Conservation (phyloP, 2,797 vertebrate genomes). For the Neosilurus hyrtlii region DNA sequence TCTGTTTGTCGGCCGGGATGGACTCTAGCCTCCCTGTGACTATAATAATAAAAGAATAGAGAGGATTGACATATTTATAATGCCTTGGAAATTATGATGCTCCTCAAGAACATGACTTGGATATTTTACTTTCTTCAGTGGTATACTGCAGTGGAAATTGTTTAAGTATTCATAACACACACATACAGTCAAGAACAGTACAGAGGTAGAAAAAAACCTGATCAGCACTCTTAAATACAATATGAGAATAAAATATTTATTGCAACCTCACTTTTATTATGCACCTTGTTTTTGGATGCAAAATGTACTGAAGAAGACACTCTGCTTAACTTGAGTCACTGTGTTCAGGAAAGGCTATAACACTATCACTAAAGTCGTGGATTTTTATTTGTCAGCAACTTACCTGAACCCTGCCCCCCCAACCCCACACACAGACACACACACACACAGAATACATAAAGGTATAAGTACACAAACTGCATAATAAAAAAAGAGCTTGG, state of each 20-base stretch:
- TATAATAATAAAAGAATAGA: too few species aligned
- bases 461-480: background rate
- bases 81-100: background rate
- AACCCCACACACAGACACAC: too few species aligned
- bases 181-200: constrained; percentile 31
- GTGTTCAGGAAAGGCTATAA: background rate
- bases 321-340: background rate
- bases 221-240: constrained; percentile 31
- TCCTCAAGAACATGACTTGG: background rate
- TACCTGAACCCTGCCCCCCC: too few species aligned
- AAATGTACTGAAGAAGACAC: background rate
- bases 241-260: background rate
- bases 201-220: constrained; percentile 58
- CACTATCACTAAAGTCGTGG: background rate
- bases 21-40: too few species aligned
- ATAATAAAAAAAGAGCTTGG: background rate
- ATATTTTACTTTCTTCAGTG: background rate
- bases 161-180: background rate
- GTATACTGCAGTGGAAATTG: background rate
- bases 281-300: background rate
- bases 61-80: background rate
- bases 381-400: background rate
- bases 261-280: background rate
- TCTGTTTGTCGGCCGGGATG: too few species aligned
- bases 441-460: background rate